These are phyloP conservation scores for Natrix natrix DNA, from an alignment of 2,797 vertebrate genomes.

Conservation along the genomic window DNA sequence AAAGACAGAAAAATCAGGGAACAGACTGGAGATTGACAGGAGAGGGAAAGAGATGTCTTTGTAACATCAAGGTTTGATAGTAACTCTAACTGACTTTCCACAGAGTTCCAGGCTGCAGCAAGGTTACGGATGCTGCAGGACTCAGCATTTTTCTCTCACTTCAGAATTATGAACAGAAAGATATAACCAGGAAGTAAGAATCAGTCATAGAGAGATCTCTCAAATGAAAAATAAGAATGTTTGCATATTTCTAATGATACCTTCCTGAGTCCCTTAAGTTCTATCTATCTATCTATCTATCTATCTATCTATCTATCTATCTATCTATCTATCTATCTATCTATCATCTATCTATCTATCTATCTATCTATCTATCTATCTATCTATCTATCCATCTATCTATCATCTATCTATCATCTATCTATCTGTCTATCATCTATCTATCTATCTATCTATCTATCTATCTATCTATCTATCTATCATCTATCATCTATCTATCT, in stretches of 20 bases:
- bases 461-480: too few relatives aligned
- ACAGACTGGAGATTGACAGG: not conserved
- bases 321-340: too few relatives aligned
- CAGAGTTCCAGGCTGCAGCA: not conserved
- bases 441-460: too few relatives aligned
- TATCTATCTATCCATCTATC: too few relatives aligned
- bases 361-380: too few relatives aligned
- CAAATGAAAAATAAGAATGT: not conserved
- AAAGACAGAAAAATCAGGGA: rapidly evolving
- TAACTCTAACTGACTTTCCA: not conserved
- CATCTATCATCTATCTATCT: too few relatives aligned
- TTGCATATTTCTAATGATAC: not conserved
- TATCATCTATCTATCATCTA: too few relatives aligned
- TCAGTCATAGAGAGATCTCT: not conserved
- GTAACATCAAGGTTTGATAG: not conserved
- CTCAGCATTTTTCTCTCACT: not conserved
- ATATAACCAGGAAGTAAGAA: not conserved
- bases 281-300: not conserved
- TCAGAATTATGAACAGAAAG: not conserved
- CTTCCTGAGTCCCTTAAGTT: not conserved
- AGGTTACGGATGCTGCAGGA: not conserved
- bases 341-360: too few relatives aligned
- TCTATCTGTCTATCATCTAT: too few relatives aligned
- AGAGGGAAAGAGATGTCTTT: not conserved
- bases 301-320: not conserved